phyloP scores from a whole-genome alignment of 2,797 vertebrate genomes.

The Urophycis tenuis region DNA sequence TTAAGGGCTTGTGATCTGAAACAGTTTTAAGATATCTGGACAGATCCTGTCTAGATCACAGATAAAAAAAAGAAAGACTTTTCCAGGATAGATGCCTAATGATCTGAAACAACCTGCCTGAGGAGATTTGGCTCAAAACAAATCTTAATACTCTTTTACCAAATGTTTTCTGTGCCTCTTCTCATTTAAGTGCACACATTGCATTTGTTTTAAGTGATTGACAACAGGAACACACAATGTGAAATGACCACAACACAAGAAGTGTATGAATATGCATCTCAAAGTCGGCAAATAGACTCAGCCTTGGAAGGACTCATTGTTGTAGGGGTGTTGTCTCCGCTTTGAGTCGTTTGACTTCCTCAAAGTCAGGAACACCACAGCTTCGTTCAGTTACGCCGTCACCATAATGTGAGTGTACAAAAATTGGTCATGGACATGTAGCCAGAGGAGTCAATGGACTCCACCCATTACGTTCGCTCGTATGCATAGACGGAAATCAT shows the following conservation, averaged over 20 bases:
- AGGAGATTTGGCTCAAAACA: slow-evolving; percentile 37
- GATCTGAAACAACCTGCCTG: slow-evolving; percentile 29
- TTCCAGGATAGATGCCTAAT: slow-evolving; percentile 31
- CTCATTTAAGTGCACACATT: slow-evolving; percentile 5
- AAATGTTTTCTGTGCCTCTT: slow-evolving; percentile 30
- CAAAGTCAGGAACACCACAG: too few species aligned
- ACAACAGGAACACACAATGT: neutral
- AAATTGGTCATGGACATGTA: neutral
- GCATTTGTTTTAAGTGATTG: neutral
- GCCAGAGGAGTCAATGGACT: neutral
- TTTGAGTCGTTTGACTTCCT: neutral
- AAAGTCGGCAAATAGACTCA: neutral
- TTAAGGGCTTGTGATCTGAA: slow-evolving; percentile 44
- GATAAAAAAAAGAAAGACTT: slow-evolving; percentile 25
- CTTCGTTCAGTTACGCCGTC: neutral
- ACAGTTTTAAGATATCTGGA: slow-evolving; percentile 36
- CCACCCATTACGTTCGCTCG: neutral
- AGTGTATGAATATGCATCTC: neutral
- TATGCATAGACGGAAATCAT: neutral
- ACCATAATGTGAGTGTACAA: neutral
- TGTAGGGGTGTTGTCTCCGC: too few species aligned
- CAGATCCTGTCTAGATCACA: slow-evolving; percentile 47
- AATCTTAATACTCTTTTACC: slow-evolving; percentile 40
- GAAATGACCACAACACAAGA: neutral
- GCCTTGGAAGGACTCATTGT: neutral